Conservation (phyloP, 2,797 vertebrate genomes). For the Gymnodraco acuticeps region DNA sequence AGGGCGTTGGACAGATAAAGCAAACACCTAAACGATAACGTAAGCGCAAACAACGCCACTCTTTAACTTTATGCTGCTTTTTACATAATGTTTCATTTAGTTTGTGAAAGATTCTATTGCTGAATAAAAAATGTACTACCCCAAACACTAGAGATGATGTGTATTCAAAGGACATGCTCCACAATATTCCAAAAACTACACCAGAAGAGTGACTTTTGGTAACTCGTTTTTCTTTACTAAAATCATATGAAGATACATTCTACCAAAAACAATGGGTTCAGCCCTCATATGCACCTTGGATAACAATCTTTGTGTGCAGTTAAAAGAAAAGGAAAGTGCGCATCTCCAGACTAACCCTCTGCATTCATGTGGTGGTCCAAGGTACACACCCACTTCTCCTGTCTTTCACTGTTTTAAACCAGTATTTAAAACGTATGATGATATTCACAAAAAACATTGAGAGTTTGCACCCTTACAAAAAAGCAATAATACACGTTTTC, state of each 20-base stretch:
- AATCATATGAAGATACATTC: neutral
- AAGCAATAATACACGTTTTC: neutral
- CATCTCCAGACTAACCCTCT: constrained; percentile 54
- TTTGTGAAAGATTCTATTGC: neutral
- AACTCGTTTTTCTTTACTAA: neutral
- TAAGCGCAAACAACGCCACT: neutral
- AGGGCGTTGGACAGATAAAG: constrained; percentile 25
- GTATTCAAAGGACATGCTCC: constrained; percentile 45
- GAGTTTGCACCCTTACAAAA: neutral
- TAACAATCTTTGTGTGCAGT: constrained; percentile 29
- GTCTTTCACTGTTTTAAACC: constrained; percentile 34
- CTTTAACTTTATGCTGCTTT: neutral
- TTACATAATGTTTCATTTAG: neutral
- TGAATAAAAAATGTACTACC: neutral
- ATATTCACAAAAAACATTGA: constrained; percentile 2
- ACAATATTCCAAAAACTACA: constrained; percentile 29
- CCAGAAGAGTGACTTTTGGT: neutral
- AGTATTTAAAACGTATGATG: neutral
- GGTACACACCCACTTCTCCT: constrained; percentile 83
- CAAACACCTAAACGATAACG: constrained; percentile 3
- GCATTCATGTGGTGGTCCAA: constrained; percentile 63
- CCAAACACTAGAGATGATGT: neutral
- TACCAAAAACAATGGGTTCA: neutral
- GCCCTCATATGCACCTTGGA: neutral
- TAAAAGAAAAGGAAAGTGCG: constrained; percentile 70